Conservation (phyloP, 2,888 invertebrate species). For the Syritta pipiens region DNA sequence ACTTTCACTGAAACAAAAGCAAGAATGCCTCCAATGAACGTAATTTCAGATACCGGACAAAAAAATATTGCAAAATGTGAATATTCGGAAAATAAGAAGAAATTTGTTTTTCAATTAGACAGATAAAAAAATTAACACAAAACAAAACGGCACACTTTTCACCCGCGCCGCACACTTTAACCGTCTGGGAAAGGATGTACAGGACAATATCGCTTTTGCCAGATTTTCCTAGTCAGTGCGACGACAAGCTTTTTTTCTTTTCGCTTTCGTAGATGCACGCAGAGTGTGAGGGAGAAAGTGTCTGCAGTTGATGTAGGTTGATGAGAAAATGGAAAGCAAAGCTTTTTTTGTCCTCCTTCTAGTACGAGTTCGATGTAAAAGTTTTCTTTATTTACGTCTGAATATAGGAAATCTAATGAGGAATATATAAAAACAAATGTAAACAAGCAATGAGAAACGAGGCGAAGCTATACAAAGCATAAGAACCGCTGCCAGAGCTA, state of each 20-base stretch:
- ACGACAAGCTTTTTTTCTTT: constrained; percentile 32
- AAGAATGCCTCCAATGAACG: no score
- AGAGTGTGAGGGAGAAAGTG: constrained; percentile 57
- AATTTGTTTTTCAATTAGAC: constrained; percentile 20
- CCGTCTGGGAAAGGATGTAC: constrained; percentile 61
- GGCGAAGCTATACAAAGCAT: not conserved
- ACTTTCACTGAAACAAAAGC: no score
- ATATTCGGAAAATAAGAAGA: constrained; percentile 1
- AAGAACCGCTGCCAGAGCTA: no score
- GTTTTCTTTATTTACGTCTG: not conserved
- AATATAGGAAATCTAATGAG: no score
- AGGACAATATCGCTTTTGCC: constrained; percentile 60
- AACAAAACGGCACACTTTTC: constrained; percentile 57
- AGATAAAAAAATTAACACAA: constrained; percentile 38
- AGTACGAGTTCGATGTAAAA: not conserved
- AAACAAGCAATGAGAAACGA: not conserved
- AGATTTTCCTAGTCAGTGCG: constrained; percentile 39
- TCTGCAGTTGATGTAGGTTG: constrained; percentile 62
- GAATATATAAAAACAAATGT: no score
- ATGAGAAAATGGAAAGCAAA: constrained; percentile 50
- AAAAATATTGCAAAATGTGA: no score
- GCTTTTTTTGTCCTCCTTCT: constrained; percentile 29
- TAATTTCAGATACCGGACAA: not conserved
- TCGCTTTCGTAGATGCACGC: constrained; percentile 20
- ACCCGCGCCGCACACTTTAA: constrained; percentile 56